Conservation (phyloP, 2,888 invertebrate species). For the Meloe dianella region DNA sequence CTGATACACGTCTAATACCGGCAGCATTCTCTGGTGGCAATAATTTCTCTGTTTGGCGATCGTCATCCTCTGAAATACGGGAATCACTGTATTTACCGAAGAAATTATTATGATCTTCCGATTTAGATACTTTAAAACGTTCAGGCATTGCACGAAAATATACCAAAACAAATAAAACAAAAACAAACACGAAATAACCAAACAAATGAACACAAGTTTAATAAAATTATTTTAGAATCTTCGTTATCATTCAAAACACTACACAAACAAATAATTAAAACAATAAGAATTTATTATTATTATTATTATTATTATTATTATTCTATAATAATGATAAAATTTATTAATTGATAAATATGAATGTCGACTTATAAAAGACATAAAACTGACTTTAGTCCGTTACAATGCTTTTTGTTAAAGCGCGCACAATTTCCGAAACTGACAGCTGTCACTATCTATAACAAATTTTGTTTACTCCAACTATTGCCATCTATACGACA, state of each 20-base stretch:
- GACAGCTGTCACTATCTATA: constrained; percentile 40
- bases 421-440: constrained; percentile 43
- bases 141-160: too few relatives aligned
- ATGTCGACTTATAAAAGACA: constrained; percentile 30
- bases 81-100: constrained; percentile 61
- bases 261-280: constrained; percentile 20
- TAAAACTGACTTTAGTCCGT: constrained; percentile 16
- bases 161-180: constrained; percentile 18
- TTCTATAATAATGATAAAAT: too few relatives aligned
- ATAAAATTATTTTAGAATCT: constrained; percentile 13
- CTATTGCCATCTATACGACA: constrained; percentile 37
- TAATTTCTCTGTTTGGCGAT: constrained; percentile 47
- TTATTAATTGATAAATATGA: constrained; percentile 30
- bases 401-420: constrained; percentile 33
- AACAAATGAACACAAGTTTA: constrained; percentile 10
- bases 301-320: constrained; percentile 17
- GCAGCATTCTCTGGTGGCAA: constrained; percentile 39
- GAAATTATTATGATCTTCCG: constrained; percentile 63
- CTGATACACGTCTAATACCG: constrained; percentile 28
- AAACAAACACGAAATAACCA: constrained; percentile 13
- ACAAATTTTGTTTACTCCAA: constrained; percentile 36
- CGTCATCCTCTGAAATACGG: constrained; percentile 40
- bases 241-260: constrained; percentile 18
- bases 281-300: constrained; percentile 1
- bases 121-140: constrained; percentile 67